phyloP scores from a whole-genome alignment of 1,140 invertebrate species.

The Eueides isabella region DNA sequence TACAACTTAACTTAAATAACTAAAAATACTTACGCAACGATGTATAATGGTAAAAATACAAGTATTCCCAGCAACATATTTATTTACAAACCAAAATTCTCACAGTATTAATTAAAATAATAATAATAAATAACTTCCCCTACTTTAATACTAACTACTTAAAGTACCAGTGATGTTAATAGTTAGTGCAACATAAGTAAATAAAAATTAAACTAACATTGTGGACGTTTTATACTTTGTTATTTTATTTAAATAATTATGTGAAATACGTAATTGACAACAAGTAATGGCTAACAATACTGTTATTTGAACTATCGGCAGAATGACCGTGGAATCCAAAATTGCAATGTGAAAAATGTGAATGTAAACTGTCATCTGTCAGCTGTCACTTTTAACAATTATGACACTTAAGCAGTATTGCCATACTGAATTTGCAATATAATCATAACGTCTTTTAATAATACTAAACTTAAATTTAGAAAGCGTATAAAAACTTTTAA shows the following conservation, averaged over 20 bases:
- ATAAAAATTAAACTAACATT: conserved; percentile 13
- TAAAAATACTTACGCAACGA: conserved; percentile 51
- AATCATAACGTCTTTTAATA: not conserved
- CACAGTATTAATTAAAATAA: not conserved
- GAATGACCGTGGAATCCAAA: conserved; percentile 23
- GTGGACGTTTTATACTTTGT: not conserved
- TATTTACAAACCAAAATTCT: not conserved
- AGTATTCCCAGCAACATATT: conserved; percentile 46
- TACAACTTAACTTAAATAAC: not conserved
- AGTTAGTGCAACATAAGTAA: not conserved
- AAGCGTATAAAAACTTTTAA: too few species aligned
- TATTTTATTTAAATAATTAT: not conserved
- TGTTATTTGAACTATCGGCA: conserved; percentile 26
- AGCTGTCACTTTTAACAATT: not conserved
- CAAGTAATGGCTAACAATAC: conserved; percentile 15
- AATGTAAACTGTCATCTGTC: not conserved
- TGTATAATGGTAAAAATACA: conserved; percentile 55
- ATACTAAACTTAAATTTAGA: too few species aligned
- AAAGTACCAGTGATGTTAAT: not conserved
- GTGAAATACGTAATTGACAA: conserved; percentile 18
- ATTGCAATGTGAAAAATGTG: conserved; percentile 9
- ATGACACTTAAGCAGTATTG: not conserved
- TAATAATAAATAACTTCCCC: not conserved
- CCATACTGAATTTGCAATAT: not conserved
- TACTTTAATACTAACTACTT: not conserved